Evolutionary conservation across 2,113 vertebrate species (phyloP).

Genomic region (Reinhardtius hippoglossoides): DNA sequence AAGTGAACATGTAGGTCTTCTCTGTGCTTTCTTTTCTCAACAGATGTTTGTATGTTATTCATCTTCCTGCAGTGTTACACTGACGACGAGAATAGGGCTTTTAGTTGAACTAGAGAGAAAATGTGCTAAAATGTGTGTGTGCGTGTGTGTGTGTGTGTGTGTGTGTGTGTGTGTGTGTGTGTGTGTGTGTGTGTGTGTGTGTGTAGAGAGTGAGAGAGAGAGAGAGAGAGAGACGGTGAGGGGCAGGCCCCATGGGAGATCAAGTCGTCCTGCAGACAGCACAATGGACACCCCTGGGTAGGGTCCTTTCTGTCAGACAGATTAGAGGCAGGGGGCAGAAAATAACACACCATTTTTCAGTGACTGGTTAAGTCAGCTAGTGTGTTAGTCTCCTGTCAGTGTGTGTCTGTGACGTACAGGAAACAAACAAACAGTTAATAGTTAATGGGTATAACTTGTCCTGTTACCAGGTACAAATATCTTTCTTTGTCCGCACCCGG

Average conservation of each 20-base stretch:
- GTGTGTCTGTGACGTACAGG: constrained; percentile 19
- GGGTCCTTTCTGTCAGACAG: constrained; percentile 56
- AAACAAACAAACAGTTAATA: too few relatives aligned
- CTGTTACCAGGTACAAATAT: too few relatives aligned
- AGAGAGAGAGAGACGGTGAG: constrained; percentile 24
- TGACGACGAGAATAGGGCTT: not conserved
- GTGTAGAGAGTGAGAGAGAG: constrained; percentile 30
- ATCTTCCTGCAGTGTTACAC: not conserved
- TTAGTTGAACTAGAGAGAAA: too few relatives aligned
- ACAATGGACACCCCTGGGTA: constrained; percentile 68
- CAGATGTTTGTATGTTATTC: not conserved
- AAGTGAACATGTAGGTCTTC: constrained; percentile 2
- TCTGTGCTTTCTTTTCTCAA: not conserved
- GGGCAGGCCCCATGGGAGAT: constrained; percentile 66
- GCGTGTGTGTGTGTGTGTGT: constrained; percentile 5
- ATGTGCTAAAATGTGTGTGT: not conserved
- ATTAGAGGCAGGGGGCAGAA: constrained; percentile 62
- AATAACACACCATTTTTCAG: constrained; percentile 70
- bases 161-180: too few relatives aligned
- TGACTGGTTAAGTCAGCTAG: constrained; percentile 59
- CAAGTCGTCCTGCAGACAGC: constrained; percentile 61
- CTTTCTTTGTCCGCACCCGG: too few relatives aligned
- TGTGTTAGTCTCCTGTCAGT: constrained; percentile 9
- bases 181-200: too few relatives aligned
- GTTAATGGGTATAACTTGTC: too few relatives aligned